phyloP scores from a whole-genome alignment of 2,888 invertebrate genomes.

The Automeris io region DNA sequence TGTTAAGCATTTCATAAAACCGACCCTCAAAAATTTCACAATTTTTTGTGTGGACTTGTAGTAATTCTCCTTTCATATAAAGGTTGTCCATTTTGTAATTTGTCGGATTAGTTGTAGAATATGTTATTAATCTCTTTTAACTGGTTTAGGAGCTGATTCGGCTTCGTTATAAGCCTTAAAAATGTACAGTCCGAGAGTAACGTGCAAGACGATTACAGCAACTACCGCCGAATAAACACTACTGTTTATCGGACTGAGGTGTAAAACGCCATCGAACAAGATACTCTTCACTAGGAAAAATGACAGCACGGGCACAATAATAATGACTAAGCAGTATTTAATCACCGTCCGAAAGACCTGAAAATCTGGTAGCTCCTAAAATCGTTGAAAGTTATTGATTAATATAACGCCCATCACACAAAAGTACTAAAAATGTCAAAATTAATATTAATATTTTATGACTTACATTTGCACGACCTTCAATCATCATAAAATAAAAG shows the following conservation, averaged over 20 bases:
- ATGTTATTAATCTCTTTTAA: slow-evolving; percentile 59
- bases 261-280: slow-evolving; percentile 82
- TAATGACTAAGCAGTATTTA: slow-evolving; percentile 85
- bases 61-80: slow-evolving; percentile 66
- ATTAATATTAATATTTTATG: neutral
- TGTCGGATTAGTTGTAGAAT: slow-evolving; percentile 11
- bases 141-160: slow-evolving; percentile 56
- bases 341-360: slow-evolving; percentile 86
- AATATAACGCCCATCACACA: slow-evolving; percentile 5
- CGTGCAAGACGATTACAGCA: slow-evolving; percentile 84
- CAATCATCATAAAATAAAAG: slow-evolving; percentile 67
- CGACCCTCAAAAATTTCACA: slow-evolving; percentile 61
- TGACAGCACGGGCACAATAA: slow-evolving; percentile 84
- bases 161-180: slow-evolving; percentile 84
- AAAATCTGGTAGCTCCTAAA: slow-evolving; percentile 81
- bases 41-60: slow-evolving; percentile 66
- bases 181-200: slow-evolving; percentile 87
- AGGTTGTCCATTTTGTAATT: slow-evolving; percentile 57
- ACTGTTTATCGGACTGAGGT: slow-evolving; percentile 75
- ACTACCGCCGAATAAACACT: slow-evolving; percentile 88
- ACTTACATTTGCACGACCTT: slow-evolving; percentile 73
- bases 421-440: neutral
- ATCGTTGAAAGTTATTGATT: slow-evolving; percentile 29
- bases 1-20: slow-evolving; percentile 60
- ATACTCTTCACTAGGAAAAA: slow-evolving; percentile 84